Base-by-base conservation (phyloP, 2,797 vertebrate species). In the Takifugu rubripes region DNA sequence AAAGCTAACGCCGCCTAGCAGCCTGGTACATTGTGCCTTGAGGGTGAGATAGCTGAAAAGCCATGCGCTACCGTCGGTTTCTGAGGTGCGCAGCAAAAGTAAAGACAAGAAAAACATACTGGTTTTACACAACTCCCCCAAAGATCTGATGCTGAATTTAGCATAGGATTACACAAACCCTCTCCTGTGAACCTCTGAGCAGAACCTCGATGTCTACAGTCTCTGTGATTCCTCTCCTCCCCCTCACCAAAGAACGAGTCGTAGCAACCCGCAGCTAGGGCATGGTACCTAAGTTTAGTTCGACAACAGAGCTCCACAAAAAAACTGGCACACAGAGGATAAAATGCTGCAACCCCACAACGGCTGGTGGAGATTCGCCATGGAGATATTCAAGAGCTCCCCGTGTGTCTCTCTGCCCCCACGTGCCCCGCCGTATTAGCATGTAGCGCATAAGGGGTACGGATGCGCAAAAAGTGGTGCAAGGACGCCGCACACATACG, bases 121-220 rank as follows among this genome's bases (percentile, higher is more conserved):
- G 83, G 82, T 87, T 90, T 89, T 90, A 87, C 83, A 84, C 83
- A 74, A 70, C 81, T 83, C 78, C 81, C 69, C 81, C 74, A 84
- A 89, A 90, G 84, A 91, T 90, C 85, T 87, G 84, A 89, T 87
- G 85, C 79, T 57, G 87, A 89, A 90, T 91, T 90, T 91, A 91
- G 85, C 87, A 87, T 82, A 85, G 88, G 90, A 90, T 90, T 91
- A 90, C 79, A 89, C 83, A 77, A 86, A 86, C 83, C 74, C 85
- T 80, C 75, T 79, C 83, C 56, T 79, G 75, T 85, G 81, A 87
- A 86, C 87, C 79, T 79, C 79, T 74, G 83, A 83, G 75, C 75
- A 82, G 76, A 85, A 80, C 77, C 83, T 81, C 83, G 75, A 82
- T 87, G 85, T 79, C 82, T 69, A 81, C 77, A 64, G 52, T 64